Conservation (phyloP, 2,888 invertebrate genomes). For the Mesopsocus fuscifrons region DNA sequence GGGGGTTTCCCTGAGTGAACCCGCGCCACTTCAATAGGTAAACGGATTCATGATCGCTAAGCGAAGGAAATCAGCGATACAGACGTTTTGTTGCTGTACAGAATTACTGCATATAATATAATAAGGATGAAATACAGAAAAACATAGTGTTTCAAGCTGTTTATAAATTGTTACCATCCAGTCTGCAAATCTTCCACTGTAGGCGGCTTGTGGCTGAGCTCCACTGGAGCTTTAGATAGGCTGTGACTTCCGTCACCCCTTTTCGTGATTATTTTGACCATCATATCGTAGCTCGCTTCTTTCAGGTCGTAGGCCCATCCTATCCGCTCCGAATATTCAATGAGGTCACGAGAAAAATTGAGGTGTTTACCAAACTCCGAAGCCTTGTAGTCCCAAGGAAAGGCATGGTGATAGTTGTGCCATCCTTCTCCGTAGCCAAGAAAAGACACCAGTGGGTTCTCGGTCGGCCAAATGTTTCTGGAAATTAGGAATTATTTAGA, state of each 20-base stretch:
- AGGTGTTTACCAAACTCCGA: conserved; percentile 18
- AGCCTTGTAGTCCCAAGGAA: conserved; percentile 27
- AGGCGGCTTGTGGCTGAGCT: too few relatives aligned
- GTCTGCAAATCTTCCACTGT: too few relatives aligned
- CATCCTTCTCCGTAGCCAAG: conserved; percentile 26
- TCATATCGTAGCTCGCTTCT: conserved; percentile 4
- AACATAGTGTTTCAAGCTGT: too few relatives aligned
- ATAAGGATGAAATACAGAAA: too few relatives aligned
- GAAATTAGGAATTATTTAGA: conserved; percentile 11
- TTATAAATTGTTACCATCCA: too few relatives aligned
- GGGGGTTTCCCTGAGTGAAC: too few relatives aligned
- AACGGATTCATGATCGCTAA: too few relatives aligned
- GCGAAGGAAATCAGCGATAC: too few relatives aligned
- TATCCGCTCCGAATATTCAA: conserved; percentile 4
- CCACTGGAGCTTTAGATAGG: too few relatives aligned
- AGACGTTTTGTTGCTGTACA: too few relatives aligned
- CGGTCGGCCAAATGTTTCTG: conserved; percentile 25
- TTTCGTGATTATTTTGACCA: not conserved
- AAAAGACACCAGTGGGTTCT: conserved; percentile 24
- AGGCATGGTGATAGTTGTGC: conserved; percentile 37
- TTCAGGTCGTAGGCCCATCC: conserved; percentile 3
- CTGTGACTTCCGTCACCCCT: conserved; percentile 1
- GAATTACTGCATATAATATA: too few relatives aligned
- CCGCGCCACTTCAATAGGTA: too few relatives aligned
- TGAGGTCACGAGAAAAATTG: conserved; percentile 4